Conservation (phyloP, 2,888 invertebrate genomes). For the Steromphala cineraria region DNA sequence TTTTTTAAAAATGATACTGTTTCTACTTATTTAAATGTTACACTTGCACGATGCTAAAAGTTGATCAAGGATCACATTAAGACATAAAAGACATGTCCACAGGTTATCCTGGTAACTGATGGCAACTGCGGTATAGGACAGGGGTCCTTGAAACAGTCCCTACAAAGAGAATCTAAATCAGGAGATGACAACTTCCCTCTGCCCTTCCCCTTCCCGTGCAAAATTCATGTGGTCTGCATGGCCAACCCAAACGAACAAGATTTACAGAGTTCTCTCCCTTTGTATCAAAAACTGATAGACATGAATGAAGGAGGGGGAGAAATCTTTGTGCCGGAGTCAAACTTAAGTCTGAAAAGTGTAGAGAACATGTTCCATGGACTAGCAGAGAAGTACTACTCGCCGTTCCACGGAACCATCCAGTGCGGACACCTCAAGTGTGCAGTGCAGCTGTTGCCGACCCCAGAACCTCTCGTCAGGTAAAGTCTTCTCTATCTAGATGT, state of each 20-base stretch:
- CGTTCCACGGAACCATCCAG: constrained; percentile 83
- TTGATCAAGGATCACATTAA: background rate
- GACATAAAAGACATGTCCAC: background rate
- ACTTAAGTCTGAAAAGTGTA: constrained; percentile 71
- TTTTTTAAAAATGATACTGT: no score
- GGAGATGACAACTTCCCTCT: constrained; percentile 80
- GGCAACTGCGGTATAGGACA: constrained; percentile 83
- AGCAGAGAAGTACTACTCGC: constrained; percentile 84
- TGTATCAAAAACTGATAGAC: constrained; percentile 89
- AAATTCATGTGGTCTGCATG: constrained; percentile 80
- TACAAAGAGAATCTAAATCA: constrained; percentile 59
- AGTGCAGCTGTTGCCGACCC: constrained; percentile 85
- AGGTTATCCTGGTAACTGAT: constrained; percentile 85
- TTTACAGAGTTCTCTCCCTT: constrained; percentile 79
- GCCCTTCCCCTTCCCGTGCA: constrained; percentile 87
- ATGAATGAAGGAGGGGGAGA: constrained; percentile 79
- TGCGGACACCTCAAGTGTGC: constrained; percentile 86
- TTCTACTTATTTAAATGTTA: no score
- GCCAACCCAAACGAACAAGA: constrained; percentile 72
- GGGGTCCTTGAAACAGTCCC: constrained; percentile 81
- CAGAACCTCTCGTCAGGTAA: constrained; percentile 76
- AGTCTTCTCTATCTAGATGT: background rate
- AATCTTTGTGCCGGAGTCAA: constrained; percentile 72
- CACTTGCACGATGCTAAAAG: background rate
- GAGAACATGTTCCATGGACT: constrained; percentile 81